Evolutionary conservation across 1,140 invertebrate genomes (phyloP).

Genomic region (Bombus confusus): DNA sequence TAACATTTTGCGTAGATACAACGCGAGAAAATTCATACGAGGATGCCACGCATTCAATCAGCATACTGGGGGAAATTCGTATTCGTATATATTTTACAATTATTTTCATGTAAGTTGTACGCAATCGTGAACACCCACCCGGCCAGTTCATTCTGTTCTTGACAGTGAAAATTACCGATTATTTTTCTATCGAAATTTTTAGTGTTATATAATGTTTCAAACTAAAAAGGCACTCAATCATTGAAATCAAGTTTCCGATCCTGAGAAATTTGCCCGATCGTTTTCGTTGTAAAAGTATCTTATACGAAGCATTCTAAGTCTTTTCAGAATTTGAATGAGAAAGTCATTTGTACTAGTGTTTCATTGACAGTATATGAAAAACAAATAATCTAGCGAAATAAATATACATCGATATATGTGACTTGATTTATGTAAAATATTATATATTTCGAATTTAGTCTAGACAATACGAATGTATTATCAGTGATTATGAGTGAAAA

Average conservation of each 20-base stretch:
- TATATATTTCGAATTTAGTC: neutral
- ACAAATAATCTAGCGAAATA: neutral
- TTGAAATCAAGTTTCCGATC: neutral
- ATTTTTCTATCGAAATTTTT: neutral
- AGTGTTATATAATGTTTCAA: neutral
- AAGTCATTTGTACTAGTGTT: neutral
- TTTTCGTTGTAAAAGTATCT: neutral
- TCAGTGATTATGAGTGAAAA: neutral
- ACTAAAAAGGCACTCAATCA: neutral
- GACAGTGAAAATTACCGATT: neutral
- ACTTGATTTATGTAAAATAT: neutral
- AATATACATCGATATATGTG: neutral
- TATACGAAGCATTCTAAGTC: neutral
- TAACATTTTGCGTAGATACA: slow-evolving; percentile 51
- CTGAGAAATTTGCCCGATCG: neutral
- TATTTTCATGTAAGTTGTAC: slow-evolving; percentile 80
- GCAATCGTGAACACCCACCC: slow-evolving; percentile 45
- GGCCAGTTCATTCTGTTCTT: slow-evolving; percentile 44
- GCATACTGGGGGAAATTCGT: slow-evolving; percentile 77
- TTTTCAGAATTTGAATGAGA: slow-evolving; percentile 12
- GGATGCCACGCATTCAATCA: slow-evolving; percentile 73
- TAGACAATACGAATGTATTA: neutral
- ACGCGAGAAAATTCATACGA: slow-evolving; percentile 21
- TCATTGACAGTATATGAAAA: neutral
- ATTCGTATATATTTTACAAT: slow-evolving; percentile 81